Evolutionary conservation across 1,140 invertebrate species (phyloP), one percentile per base, ranked within the genome.

Genomic region (Physella acuta): DNA sequence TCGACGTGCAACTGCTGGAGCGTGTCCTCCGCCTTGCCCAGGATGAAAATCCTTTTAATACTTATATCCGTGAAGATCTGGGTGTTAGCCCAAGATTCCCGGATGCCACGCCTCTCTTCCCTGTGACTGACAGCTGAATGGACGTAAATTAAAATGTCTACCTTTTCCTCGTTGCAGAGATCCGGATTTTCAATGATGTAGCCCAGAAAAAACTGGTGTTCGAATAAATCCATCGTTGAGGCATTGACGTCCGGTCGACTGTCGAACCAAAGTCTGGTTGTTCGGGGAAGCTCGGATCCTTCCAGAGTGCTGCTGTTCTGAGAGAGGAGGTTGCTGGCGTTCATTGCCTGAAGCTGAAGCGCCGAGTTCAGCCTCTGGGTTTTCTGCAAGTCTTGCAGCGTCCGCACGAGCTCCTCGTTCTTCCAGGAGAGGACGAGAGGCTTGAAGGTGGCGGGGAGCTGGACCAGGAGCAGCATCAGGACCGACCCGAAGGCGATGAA

Each of bases 1-100:
- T 75, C 66, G 31, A 81, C 60, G 26, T 59, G 55, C 0, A 75
- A 28, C 62, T 77, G 74, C 5, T 53, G 56, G 3, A 59, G 73
- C 0, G 62, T 31, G 58, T 87, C 79, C 0, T 83, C 71, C 0
- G 89, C 87, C 24, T 84, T 84, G 5, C 92, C 92, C 26, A 93
- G 67, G 20, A 93, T 81, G 79, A 94, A 94, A 16, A 92, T 82
- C n/a, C 76, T 68, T 53, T 74, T 73, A 2, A 76, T 62, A 17
- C 33, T 65, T 2, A 75, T 65, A 34, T 73, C 70, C 2, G 51
- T n/a, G 33, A 80, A 75, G 14, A 67, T 58, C 5, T 60, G 60
- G 3, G 65, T 55, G 33, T 73, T 77, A 3, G 77, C 80, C 84
- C 84, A 85, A 11, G 81, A 83, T 59, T 82, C 73, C n/a, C 84